Conservation (phyloP, 2,888 invertebrate genomes). For the Mythimna pallens region DNA sequence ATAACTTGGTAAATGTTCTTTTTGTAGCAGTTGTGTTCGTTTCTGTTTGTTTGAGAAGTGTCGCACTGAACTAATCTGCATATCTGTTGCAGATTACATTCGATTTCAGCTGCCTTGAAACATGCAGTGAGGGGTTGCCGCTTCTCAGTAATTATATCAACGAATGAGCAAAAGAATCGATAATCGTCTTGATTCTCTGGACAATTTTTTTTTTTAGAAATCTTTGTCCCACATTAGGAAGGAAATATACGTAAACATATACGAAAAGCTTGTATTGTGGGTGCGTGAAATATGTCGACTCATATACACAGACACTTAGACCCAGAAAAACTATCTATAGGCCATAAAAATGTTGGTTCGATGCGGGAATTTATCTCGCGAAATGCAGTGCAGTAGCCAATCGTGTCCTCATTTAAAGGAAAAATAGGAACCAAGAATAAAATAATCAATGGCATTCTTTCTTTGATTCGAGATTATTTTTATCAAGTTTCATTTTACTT, state of each 20-base stretch:
- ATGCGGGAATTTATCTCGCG: too few species aligned
- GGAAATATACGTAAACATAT: too few species aligned
- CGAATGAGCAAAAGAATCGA: background rate
- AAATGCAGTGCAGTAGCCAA: too few species aligned
- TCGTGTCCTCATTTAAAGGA: too few species aligned
- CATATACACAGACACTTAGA: too few species aligned
- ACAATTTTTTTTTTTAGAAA: too few species aligned
- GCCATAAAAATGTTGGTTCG: too few species aligned
- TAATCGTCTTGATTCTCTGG: constrained; percentile 9
- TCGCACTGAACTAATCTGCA: constrained; percentile 4
- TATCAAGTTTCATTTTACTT: background rate
- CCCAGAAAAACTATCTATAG: too few species aligned
- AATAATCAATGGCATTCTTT: background rate
- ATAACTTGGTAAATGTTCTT: constrained; percentile 10
- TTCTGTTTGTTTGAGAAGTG: background rate
- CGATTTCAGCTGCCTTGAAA: background rate
- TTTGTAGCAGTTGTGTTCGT: background rate
- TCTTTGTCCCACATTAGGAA: too few species aligned
- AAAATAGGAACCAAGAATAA: constrained; percentile 5
- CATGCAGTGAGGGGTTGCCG: background rate
- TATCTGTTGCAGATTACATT: background rate
- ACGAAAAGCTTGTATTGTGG: too few species aligned
- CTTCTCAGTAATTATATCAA: constrained; percentile 5
- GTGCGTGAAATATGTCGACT: too few species aligned
- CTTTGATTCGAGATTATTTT: background rate